Evolutionary conservation across 2,888 invertebrate species (phyloP), one percentile per base, ranked within the genome.

Genomic region (Halictus quadricinctus): DNA sequence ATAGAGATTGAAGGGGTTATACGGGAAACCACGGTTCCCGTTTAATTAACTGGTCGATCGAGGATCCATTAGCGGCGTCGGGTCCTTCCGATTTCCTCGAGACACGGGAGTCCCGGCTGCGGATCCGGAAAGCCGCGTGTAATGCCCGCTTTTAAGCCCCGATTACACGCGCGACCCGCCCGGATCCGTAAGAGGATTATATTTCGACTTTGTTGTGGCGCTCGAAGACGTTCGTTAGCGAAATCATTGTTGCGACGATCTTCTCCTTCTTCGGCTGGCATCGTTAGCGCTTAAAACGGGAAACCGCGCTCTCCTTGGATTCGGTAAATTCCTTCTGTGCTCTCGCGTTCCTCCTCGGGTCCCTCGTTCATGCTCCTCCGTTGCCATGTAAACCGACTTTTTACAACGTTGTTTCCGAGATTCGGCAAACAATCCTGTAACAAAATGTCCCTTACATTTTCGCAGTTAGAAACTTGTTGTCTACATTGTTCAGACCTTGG

Each of bases 181-280:
- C 29, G 25, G 72, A 66, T 41, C 73, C 74, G 76, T 91, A 92
- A 92, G 90, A 89, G 92, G 92, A 92, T 93, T 93, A 92, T 81
- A 85, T 83, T 80, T 87, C 84, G 89, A 92, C 92, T 93, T 92
- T 93, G 93, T 92, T 93, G 93, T 92, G 93, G 93, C 87, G 78
- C 86, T 88, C 89, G 89, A 92, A 93, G 93, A 93, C 92, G 92
- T 92, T 93, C 92, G 92, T 93, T 93, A 93, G 91, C 86, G 89
- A 87, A 92, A 91, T 91, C 90, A 88, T 90, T 87, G 88, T 89
- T 80, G 84, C 81, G 87, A 79, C 87, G 84, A 90, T 90, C 86
- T 88, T 88, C 87, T 80, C 77, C 78, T 81, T 86, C 80, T 84
- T 87, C 87, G 76, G 29, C 36, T 13, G 60, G 75, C 85, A 60